Evolutionary conservation across 2,888 invertebrate genomes (phyloP).

Genomic region (Drosophila emarginata): DNA sequence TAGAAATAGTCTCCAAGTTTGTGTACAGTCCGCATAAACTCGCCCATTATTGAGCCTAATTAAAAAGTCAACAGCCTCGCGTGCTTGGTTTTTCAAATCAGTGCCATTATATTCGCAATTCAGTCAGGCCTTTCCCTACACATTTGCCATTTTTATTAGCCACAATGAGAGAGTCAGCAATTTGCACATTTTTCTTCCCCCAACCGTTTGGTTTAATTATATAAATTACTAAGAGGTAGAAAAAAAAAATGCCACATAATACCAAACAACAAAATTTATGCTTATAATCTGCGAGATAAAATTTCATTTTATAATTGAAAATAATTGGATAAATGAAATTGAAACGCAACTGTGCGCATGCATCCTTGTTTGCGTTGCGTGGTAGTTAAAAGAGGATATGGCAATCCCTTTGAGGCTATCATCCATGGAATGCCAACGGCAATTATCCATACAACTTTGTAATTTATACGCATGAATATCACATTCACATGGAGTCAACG

Average conservation of each 20-base stretch:
- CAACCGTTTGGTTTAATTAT: slow-evolving; percentile 1
- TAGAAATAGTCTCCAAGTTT: not conserved
- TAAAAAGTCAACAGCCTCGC: slow-evolving; percentile 15
- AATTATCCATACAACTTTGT: not conserved
- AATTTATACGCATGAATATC: not conserved
- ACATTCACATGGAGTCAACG: not conserved
- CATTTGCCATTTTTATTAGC: slow-evolving; percentile 9
- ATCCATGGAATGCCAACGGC: not conserved
- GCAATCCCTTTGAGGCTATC: slow-evolving; percentile 17
- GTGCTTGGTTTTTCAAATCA: slow-evolving; percentile 1
- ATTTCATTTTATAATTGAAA: slow-evolving; percentile 41
- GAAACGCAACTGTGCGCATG: slow-evolving; percentile 30
- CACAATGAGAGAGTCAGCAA: not conserved
- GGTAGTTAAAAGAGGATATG: not conserved
- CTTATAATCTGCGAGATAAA: slow-evolving; percentile 10
- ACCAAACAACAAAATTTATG: not conserved
- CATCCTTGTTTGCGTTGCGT: not conserved
- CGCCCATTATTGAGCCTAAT: slow-evolving; percentile 9
- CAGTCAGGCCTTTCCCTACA: not conserved
- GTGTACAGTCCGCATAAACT: not conserved
- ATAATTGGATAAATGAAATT: slow-evolving; percentile 52
- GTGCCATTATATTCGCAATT: not conserved
- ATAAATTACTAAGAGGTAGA: not conserved
- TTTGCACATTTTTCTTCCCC: not conserved
- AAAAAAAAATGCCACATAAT: not conserved